phyloP scores from a whole-genome alignment of 2,888 invertebrate species.

The Operophtera brumata region DNA sequence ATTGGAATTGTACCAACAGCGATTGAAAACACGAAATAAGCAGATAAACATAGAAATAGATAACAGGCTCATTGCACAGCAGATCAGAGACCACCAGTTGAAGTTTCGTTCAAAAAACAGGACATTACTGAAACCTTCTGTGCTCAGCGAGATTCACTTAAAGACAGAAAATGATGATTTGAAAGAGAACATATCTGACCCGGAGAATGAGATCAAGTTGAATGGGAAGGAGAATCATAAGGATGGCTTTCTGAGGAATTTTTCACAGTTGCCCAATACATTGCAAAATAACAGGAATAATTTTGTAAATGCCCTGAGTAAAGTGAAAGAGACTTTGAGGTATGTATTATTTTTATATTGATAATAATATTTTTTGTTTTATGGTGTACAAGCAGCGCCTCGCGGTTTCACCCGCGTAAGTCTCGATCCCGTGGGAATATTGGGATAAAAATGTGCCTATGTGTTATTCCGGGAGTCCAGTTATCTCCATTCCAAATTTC shows the following conservation, averaged over 20 bases:
- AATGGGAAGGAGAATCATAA: slow-evolving; percentile 68
- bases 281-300: slow-evolving; percentile 66
- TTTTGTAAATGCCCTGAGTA: slow-evolving; percentile 69
- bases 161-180: slow-evolving; percentile 63
- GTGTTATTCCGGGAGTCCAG: no score
- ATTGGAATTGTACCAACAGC: slow-evolving; percentile 77
- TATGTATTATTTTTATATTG: slow-evolving; percentile 42
- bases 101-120: slow-evolving; percentile 62
- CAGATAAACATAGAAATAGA: slow-evolving; percentile 70
- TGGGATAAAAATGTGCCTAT: no score
- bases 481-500: no score
- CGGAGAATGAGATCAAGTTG: slow-evolving; percentile 61
- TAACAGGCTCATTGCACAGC: slow-evolving; percentile 69
- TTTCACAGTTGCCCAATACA: slow-evolving; percentile 50
- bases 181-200: slow-evolving; percentile 61
- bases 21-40: slow-evolving; percentile 68
- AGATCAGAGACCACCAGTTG: slow-evolving; percentile 68
- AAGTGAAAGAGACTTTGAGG: slow-evolving; percentile 71
- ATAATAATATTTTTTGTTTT: not conserved
- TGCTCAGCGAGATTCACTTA: slow-evolving; percentile 71
- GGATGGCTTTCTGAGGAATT: slow-evolving; percentile 58
- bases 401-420: no score
- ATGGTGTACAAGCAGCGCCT: no score
- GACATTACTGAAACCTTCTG: slow-evolving; percentile 69
- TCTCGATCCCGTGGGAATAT: no score